Conservation (phyloP, 2,113 vertebrate genomes). For the Pollachius pollachius region DNA sequence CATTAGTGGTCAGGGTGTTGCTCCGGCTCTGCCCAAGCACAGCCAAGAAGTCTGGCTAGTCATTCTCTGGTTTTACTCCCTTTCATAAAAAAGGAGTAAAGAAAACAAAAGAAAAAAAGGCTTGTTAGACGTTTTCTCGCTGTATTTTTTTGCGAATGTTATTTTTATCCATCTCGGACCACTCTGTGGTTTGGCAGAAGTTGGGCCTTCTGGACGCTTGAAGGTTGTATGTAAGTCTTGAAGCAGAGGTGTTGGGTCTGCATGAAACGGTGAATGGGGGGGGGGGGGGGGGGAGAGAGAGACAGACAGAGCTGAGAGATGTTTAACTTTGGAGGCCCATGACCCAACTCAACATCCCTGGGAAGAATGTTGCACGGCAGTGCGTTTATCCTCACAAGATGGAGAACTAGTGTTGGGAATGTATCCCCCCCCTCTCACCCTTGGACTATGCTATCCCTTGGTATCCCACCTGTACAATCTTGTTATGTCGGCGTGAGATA, state of each 20-base stretch:
- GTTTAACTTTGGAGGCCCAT: constrained; percentile 7
- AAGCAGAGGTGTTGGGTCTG: not conserved
- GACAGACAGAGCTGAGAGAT: constrained; percentile 15
- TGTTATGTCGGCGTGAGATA: constrained; percentile 49
- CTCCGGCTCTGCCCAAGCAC: constrained; percentile 26
- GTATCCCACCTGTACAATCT: constrained; percentile 22
- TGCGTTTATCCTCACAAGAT: not conserved
- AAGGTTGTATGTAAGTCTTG: not conserved
- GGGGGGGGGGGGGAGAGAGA: too few species aligned
- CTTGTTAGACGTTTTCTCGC: too few species aligned
- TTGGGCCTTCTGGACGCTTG: too few species aligned
- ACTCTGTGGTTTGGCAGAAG: not conserved
- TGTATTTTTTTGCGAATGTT: constrained; percentile 7
- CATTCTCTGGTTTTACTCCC: constrained; percentile 31
- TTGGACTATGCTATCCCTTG: constrained; percentile 21
- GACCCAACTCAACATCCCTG: constrained; percentile 6
- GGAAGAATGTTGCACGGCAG: constrained; percentile 48
- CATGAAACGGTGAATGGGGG: too few species aligned
- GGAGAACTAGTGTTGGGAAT: constrained; percentile 6
- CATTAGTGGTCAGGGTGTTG: constrained; percentile 25
- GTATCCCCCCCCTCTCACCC: not conserved
- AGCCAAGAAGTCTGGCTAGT: constrained; percentile 20
- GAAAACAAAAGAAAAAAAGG: too few species aligned
- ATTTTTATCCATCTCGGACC: not conserved
- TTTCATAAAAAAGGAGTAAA: too few species aligned